Percentiles rank a stretch among this genome's conserved stretches.
phyloP scores from a whole-genome alignment of 2,888 invertebrate species.

The Mythimna loreyi region DNA sequence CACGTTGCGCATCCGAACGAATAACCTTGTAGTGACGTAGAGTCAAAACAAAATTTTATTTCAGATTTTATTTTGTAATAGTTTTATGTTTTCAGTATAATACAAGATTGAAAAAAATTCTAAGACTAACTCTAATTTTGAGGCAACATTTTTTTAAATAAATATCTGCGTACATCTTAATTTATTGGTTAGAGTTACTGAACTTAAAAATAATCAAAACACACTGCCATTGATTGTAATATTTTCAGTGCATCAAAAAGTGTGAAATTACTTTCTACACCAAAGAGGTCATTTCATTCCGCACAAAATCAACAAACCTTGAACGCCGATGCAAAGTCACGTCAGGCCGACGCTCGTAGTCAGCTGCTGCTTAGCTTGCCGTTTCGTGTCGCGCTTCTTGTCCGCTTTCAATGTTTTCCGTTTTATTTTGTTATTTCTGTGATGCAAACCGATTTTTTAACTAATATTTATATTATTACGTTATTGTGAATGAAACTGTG shows the following conservation, averaged over 20 bases:
- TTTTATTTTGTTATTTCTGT: slow-evolving; percentile 91
- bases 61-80: neutral
- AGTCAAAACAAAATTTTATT: neutral
- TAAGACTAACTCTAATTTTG: too few relatives aligned
- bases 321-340: slow-evolving; percentile 80
- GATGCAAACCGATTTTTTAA: slow-evolving; percentile 89
- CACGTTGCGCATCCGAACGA: slow-evolving; percentile 86
- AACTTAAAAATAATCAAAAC: neutral
- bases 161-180: neutral
- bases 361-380: slow-evolving; percentile 94
- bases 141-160: neutral
- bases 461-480: slow-evolving; percentile 83
- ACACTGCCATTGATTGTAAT: neutral
- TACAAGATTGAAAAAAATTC: neutral
- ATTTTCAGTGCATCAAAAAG: neutral
- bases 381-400: slow-evolving; percentile 92
- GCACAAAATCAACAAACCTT: slow-evolving; percentile 43
- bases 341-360: slow-evolving; percentile 85
- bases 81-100: neutral
- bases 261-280: neutral
- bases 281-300: slow-evolving; percentile 12
- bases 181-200: neutral
- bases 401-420: slow-evolving; percentile 91
- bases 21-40: slow-evolving; percentile 81
- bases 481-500: slow-evolving; percentile 86